Conservation (phyloP, 2,113 vertebrate species). For the Marmota flaviventris region DNA sequence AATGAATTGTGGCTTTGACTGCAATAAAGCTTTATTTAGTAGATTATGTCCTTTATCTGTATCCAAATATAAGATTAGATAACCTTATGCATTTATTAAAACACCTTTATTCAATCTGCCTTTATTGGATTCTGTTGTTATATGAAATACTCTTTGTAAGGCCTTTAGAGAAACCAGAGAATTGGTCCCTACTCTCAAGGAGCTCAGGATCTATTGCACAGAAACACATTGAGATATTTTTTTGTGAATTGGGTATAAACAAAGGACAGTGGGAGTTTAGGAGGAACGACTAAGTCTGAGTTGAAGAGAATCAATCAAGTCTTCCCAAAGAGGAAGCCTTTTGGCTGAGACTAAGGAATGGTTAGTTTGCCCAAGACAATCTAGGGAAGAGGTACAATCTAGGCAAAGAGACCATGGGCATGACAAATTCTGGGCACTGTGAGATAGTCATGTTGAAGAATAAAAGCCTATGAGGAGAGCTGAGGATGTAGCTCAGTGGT, state of each 20-base stretch:
- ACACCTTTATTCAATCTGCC: not conserved
- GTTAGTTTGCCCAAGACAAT: not conserved
- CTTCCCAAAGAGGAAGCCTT: not conserved
- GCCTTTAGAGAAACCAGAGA: not conserved
- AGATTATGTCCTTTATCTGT: not conserved
- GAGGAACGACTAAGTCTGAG: not conserved
- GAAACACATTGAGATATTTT: not conserved
- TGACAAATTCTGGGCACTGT: not conserved
- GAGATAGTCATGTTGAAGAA: not conserved
- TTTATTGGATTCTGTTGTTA: not conserved
- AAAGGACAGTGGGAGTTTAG: not conserved
- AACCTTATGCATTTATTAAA: constrained; percentile 35
- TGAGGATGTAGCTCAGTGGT: not conserved
- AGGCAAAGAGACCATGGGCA: not conserved
- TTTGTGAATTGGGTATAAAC: not conserved
- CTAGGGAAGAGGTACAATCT: not conserved
- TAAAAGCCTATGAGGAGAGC: not conserved
- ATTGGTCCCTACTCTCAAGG: not conserved
- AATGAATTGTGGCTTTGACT: not conserved
- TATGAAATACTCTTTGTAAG: not conserved
- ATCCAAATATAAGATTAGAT: not conserved
- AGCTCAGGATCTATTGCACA: not conserved
- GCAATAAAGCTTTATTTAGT: not conserved
- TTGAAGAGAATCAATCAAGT: not conserved
- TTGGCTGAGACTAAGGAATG: not conserved